These are phyloP conservation scores for Penaeus chinensis DNA, from an alignment of 1,140 invertebrate species.

Conservation along the genomic window DNA sequence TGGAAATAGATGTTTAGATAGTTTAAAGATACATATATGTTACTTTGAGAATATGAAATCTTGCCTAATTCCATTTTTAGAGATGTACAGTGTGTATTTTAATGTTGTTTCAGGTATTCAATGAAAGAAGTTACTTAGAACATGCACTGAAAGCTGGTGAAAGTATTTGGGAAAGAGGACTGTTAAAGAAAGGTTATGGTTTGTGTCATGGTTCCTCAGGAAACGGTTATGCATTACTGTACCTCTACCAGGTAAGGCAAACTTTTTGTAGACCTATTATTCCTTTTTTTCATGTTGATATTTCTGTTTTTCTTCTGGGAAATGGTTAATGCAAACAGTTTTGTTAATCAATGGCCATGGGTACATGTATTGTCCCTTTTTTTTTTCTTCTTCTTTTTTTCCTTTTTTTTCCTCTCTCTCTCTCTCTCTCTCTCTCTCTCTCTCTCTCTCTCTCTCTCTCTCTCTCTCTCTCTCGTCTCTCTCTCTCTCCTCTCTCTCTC, in stretches of 20 bases:
- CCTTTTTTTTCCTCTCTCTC: no score
- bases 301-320: neutral
- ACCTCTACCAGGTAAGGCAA: conserved; percentile 81
- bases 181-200: conserved; percentile 90
- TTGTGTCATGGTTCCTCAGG: conserved; percentile 93
- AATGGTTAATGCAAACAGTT: no score
- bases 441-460: no score
- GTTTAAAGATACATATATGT: no score
- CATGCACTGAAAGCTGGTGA: conserved; percentile 80
- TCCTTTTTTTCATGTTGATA: neutral
- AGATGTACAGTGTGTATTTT: conserved; percentile 49
- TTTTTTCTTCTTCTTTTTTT: no score
- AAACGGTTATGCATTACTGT: conserved; percentile 89
- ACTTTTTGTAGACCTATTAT: conserved; percentile 18
- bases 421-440: no score
- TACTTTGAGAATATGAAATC: neutral
- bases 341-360: no score
- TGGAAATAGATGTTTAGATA: no score
- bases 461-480: no score
- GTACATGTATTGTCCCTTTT: no score
- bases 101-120: conserved; percentile 74
- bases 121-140: conserved; percentile 80
- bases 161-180: conserved; percentile 84
- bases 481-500: no score
- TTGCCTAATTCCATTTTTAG: neutral